Evolutionary conservation across 1,140 invertebrate genomes (phyloP).

Genomic region (Pachypeltis micranthus): DNA sequence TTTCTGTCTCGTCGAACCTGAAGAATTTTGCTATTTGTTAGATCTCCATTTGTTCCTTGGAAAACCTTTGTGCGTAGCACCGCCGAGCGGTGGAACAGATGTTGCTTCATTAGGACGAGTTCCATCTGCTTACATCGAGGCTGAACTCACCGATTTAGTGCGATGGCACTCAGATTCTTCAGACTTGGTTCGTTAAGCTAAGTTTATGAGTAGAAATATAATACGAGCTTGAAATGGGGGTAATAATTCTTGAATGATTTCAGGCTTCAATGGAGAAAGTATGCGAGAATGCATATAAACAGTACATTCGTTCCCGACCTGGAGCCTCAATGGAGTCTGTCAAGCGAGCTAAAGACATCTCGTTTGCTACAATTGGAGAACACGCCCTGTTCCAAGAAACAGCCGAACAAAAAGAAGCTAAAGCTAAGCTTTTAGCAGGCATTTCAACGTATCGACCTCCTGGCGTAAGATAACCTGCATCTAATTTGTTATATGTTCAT

Average conservation of each 20-base stretch:
- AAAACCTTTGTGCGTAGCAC: conserved; percentile 50
- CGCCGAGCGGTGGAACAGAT: conserved; percentile 34
- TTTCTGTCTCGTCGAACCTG: conserved; percentile 74
- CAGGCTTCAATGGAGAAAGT: conserved; percentile 42
- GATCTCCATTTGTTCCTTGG: conserved; percentile 92
- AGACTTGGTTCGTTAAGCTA: conserved; percentile 54
- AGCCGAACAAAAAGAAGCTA: conserved; percentile 23
- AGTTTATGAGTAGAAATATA: neutral
- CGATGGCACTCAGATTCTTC: conserved; percentile 55
- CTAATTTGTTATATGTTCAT: no score
- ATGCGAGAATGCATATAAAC: conserved; percentile 76
- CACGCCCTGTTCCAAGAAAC: conserved; percentile 38
- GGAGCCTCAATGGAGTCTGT: conserved; percentile 80
- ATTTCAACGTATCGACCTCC: conserved; percentile 76
- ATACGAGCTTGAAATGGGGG: neutral
- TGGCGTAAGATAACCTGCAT: conserved; percentile 43
- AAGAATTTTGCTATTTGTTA: conserved; percentile 84
- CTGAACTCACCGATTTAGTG: conserved; percentile 66
- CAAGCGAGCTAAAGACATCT: conserved; percentile 60
- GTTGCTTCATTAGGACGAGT: conserved; percentile 54
- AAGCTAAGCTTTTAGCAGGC: conserved; percentile 46
- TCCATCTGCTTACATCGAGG: conserved; percentile 70
- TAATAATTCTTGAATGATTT: conserved; percentile 1
- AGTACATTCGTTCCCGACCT: conserved; percentile 77
- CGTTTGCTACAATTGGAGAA: conserved; percentile 39